Base-by-base conservation (phyloP, 2,888 invertebrate species). In the Melanotus villosus region DNA sequence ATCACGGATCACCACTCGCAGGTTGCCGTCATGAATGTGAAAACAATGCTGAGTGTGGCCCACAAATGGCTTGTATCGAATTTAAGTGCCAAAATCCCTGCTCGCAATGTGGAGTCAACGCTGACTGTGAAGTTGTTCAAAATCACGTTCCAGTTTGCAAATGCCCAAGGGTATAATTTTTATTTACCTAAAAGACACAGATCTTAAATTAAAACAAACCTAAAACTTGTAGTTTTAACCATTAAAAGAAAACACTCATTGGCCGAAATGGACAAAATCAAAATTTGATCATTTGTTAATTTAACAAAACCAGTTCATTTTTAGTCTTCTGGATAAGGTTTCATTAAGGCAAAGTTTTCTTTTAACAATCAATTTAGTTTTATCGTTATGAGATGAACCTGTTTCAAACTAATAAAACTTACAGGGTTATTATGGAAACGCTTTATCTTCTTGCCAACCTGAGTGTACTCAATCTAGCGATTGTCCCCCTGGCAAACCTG, bases 11-110 rank as follows among this genome's bases (percentile, higher is more conserved):
- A 72, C 93, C 95, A 7, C 81, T 93, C 54, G 82, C 86, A 21
- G 94, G 94, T 0, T 96, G 95, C 79, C 89, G 91, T 9, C 95
- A 94, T 80, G 95, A 95, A 84, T 95, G 94, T 79, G 94, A 94
- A 65, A 88, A 89, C 6, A 93, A 94, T 80, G 85, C 87, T 21
- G 94, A 95, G 77, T 95, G 94, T 78, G 87, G 90, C 1, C 82
- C 88, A 14, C 89, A 91, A 73, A 89, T 92, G 75, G 90, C 91
- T 64, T 96, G 95, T 80, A 88, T 91, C 65, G 88, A 89, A 77
- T 94, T 90, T 86, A 91, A 90, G 80, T 95, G 95, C 80, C 88
- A 89, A 72, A 91, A 90, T 76, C 92, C 94, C 0, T 95, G 95
- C 82, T 89, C 90, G 74, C 82, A 83, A 65, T 96, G 95, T 76